Evolutionary conservation across 1,140 invertebrate genomes (phyloP), one percentile per base, ranked within the genome.

Genomic region (Drosophila athabasca): DNA sequence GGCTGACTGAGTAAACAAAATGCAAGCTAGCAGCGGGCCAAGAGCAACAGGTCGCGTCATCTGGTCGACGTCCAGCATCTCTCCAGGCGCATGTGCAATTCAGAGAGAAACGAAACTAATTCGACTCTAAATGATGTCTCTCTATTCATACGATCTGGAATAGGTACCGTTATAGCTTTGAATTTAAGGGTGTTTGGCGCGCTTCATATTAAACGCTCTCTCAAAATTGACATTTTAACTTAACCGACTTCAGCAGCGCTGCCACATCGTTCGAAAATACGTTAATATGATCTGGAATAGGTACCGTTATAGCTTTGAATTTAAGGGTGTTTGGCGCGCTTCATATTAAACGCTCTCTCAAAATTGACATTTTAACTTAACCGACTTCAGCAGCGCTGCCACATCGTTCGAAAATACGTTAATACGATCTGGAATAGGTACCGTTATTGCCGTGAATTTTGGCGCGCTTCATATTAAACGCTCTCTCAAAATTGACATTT

Each of bases 1-100:
- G 48, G 61, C 29, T 66, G 75, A 85, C 78, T 82, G 78, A 78
- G 46, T 69, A 50, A 88, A 76, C 71, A 67, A 73, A 54, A 43
- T 51, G 39, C 46, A 43, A 57, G 65, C 62, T 75, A 62, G 66
- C 70, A 70, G 61, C 57, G 15, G 15, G 31, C 31, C 57, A 49
- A 46, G 39, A 74, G 75, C 79, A 87, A 84, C 81, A 84, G 54
- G 81, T 84, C 35, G 29, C 29, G 15, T 29, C 62, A 19, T 35
- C 19, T 39, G 31, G 31, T 9, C 8, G 26, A 45, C 41, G 2
- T 73, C 61, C 78, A 87, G 81, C 82, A 62, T 84, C 73, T 62
- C 46, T 31, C 43, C 19, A 26, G 62, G 76, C 81, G 79, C 79
- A 82, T 84, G 79, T 75, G 79, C 79, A 75, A 31, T n/a, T 6